Base-by-base conservation (phyloP, 2,113 vertebrate species). In the Chascanopsetta lugubris region DNA sequence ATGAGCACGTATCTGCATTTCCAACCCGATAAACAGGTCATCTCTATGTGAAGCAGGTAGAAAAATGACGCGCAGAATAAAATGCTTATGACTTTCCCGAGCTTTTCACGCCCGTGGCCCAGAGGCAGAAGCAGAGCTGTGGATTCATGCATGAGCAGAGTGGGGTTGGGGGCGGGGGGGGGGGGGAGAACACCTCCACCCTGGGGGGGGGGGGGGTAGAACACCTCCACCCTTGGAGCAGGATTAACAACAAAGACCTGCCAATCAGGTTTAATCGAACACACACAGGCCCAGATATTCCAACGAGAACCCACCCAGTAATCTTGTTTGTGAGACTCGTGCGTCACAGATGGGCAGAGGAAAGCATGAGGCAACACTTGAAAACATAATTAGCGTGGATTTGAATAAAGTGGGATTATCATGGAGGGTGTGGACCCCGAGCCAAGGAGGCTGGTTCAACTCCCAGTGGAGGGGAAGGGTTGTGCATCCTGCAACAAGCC, bases 181-280 rank as follows among this genome's bases (percentile, higher is more conserved):
- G 81, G 70, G 32, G 34, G 56, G 67, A 62, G 22, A 80, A 74
- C n/a, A 69, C 18, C 45, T n/a, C n/a, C n/a, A n/a, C n/a, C n/a
- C n/a, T 27, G 43, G 55, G n/a, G n/a, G n/a, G 63, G 75, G 80
- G 65, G 81, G 70, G 32, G 34, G 56, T 63, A 62, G 22, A 67
- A 82, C 64, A 75, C 56, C 72, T 80, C 51, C 69, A 75, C 43
- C 68, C 51, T n/a, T 26, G 46, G 53, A 80, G 60, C 32, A 62
- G 75, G 74, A 87, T 87, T 81, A 88, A 84, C 79, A 81, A 77
- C 72, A 87, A 81, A 84, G 70, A 43, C 25, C 79, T 85, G 88
- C 51, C 85, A 84, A 72, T 85, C 77, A 83, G 64, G 51, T 84
- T 79, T 71, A 83, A 77, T 82, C 70, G 62, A 84, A 84, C 55